Conservation (phyloP, 2,113 vertebrate species). For the Platichthys flesus region DNA sequence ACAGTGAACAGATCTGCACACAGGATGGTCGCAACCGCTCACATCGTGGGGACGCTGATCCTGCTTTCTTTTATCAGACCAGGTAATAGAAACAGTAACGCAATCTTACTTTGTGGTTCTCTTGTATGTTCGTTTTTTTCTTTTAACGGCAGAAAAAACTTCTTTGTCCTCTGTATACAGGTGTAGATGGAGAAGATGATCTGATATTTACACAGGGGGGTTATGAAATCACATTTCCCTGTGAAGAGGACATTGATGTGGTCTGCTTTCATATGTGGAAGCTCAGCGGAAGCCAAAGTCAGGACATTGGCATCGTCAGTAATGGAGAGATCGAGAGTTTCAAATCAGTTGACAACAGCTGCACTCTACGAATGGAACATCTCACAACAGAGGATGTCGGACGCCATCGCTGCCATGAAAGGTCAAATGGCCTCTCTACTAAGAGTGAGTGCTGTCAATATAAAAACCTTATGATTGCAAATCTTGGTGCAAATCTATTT, state of each 20-base stretch:
- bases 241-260: neutral
- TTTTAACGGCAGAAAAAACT: neutral
- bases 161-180: neutral
- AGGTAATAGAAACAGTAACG: slow-evolving; percentile 24
- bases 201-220: fast-evolving
- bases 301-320: neutral
- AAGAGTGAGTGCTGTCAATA: slow-evolving; percentile 10
- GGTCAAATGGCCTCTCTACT: neutral
- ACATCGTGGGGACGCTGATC: slow-evolving; percentile 9
- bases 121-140: neutral
- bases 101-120: no score
- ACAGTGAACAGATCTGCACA: neutral
- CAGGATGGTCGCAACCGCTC: slow-evolving; percentile 18
- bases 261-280: slow-evolving; percentile 43
- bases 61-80: slow-evolving; percentile 25
- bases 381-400: slow-evolving; percentile 15
- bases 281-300: fast-evolving
- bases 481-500: neutral
- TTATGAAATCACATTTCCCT: slow-evolving; percentile 15
- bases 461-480: neutral
- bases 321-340: slow-evolving; percentile 19
- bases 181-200: neutral
- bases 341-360: neutral
- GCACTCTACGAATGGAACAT: slow-evolving; percentile 19
- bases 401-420: slow-evolving; percentile 12